Evolutionary conservation across 2,797 vertebrate species (phyloP).

Genomic region (Lacerta viridis): DNA sequence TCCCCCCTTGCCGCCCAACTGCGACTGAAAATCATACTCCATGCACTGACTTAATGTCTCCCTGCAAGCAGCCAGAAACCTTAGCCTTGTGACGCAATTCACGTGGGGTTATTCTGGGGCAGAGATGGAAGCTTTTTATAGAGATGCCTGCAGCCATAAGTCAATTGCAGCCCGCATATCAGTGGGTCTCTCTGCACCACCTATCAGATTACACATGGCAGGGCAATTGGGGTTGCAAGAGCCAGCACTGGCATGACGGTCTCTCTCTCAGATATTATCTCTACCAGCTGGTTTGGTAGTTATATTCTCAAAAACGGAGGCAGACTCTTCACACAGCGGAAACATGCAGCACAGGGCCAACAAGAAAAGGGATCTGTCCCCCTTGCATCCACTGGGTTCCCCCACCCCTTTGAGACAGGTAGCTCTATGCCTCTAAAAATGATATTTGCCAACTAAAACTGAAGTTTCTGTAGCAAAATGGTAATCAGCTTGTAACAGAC

Average conservation of each 20-base stretch:
- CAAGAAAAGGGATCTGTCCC: background rate
- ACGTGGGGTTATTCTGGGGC: constrained; percentile 8
- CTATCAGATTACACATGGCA: constrained; percentile 11
- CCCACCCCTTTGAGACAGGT: background rate
- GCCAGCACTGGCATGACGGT: accelerated
- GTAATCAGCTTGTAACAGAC: background rate
- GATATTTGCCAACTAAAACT: background rate
- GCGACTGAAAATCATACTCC: constrained; percentile 53
- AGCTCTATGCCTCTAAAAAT: background rate
- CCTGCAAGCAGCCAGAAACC: constrained; percentile 35
- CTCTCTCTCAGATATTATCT: constrained; percentile 4
- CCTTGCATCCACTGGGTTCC: background rate
- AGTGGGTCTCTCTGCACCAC: background rate
- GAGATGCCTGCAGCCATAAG: background rate
- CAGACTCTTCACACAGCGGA: background rate
- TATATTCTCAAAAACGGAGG: background rate
- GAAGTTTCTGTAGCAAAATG: background rate
- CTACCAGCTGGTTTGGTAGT: background rate
- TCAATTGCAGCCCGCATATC: background rate
- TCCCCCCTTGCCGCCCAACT: constrained; percentile 10
- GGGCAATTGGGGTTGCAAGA: background rate
- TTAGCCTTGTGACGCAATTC: background rate
- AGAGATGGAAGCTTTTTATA: background rate
- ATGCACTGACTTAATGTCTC: constrained; percentile 41
- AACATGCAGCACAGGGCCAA: background rate